Conservation (phyloP, 2,113 vertebrate genomes). For the Lepidiolamprologus cunningtoni region DNA sequence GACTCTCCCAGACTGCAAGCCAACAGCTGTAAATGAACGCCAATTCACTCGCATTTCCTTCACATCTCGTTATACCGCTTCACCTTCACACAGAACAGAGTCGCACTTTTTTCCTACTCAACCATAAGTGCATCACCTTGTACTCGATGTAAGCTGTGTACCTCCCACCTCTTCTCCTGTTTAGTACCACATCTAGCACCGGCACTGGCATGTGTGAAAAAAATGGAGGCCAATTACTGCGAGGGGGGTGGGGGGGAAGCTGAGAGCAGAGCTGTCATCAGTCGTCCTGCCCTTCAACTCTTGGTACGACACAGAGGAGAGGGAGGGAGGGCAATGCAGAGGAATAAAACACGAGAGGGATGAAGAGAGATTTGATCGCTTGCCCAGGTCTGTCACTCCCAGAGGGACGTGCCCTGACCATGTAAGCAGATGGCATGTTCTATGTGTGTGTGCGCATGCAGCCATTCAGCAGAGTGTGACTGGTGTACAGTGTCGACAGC, state of each 20-base stretch:
- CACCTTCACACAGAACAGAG: background rate
- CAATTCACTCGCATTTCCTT: background rate
- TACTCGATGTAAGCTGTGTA: background rate
- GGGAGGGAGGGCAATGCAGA: background rate
- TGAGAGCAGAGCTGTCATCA: slow-evolving; percentile 1
- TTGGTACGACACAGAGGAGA: background rate
- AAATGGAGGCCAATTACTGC: slow-evolving; percentile 1
- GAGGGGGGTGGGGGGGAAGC: background rate
- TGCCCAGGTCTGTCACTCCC: slow-evolving; percentile 44
- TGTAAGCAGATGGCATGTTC: slow-evolving; percentile 50
- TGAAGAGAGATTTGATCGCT: slow-evolving; percentile 42
- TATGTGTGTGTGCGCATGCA: background rate
- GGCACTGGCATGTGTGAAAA: background rate
- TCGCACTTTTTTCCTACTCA: background rate
- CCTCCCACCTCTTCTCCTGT: background rate
- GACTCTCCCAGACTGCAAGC: background rate
- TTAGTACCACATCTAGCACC: background rate
- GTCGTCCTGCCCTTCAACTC: slow-evolving; percentile 44
- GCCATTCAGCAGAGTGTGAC: slow-evolving; percentile 4
- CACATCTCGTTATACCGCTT: background rate
- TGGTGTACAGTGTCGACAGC: slow-evolving; percentile 14
- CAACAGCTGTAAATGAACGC: background rate
- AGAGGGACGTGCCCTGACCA: slow-evolving; percentile 13
- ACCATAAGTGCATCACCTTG: background rate
- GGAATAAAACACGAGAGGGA: slow-evolving; percentile 21